Evolutionary conservation across 2,888 invertebrate genomes (phyloP).

Genomic region (Cephus rjabovi): DNA sequence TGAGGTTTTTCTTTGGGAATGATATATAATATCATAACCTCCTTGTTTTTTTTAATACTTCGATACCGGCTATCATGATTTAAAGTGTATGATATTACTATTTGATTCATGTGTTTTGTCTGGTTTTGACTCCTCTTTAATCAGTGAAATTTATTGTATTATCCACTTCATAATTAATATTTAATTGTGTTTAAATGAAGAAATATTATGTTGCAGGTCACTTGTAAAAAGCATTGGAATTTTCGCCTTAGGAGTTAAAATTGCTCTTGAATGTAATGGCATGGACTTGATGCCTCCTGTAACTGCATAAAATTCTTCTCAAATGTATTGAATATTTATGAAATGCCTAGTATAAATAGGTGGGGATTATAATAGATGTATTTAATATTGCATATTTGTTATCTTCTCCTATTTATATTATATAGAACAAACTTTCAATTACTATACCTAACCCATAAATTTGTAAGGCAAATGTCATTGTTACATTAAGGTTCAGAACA

Average conservation of each 20-base stretch:
- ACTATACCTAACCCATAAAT: neutral
- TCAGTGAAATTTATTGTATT: neutral
- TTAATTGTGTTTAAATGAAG: constrained; percentile 20
- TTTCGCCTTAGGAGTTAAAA: constrained; percentile 80
- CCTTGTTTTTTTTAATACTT: constrained; percentile 9
- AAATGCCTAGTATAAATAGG: neutral
- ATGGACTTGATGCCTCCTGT: constrained; percentile 79
- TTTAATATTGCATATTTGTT: neutral
- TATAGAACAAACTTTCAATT: neutral
- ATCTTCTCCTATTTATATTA: neutral
- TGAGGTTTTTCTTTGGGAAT: neutral
- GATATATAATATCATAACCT: constrained; percentile 30
- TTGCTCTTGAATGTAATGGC: constrained; percentile 83
- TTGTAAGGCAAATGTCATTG: neutral
- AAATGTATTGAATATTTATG: neutral
- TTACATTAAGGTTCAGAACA: neutral
- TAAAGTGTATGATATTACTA: neutral
- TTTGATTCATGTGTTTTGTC: neutral
- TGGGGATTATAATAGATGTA: neutral
- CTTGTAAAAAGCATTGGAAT: constrained; percentile 84
- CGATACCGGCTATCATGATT: neutral
- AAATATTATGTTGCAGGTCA: constrained; percentile 72
- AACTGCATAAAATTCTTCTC: constrained; percentile 21
- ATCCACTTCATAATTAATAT: constrained; percentile 29
- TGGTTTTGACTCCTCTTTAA: neutral